Conservation (phyloP, 2,113 vertebrate genomes). For the Peromyscus californicus region DNA sequence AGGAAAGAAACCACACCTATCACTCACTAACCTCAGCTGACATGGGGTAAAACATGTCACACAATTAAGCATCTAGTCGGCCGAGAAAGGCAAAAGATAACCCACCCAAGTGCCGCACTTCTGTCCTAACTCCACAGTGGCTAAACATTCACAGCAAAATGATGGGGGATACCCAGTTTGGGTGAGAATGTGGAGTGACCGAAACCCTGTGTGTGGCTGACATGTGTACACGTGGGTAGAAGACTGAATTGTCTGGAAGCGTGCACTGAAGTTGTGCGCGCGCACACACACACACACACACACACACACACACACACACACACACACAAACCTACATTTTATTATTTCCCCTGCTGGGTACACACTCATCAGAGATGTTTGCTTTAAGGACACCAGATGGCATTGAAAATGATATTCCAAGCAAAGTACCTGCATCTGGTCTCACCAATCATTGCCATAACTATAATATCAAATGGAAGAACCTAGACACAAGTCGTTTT, state of each 20-base stretch:
- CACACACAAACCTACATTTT: no score
- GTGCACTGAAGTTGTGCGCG: neutral
- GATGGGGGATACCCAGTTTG: neutral
- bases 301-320: no score
- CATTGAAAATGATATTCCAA: neutral
- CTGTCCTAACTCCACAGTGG: neutral
- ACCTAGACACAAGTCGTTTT: neutral
- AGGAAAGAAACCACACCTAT: neutral
- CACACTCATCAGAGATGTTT: neutral
- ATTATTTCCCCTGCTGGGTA: neutral
- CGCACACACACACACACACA: neutral
- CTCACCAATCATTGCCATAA: neutral
- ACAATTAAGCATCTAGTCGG: neutral
- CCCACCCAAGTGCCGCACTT: neutral
- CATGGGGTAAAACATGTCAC: neutral
- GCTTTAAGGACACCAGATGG: neutral
- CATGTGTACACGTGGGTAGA: neutral
- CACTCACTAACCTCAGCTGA: neutral
- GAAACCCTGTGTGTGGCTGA: neutral
- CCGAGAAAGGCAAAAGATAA: constrained; percentile 19
- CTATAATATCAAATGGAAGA: neutral
- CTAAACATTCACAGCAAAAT: neutral
- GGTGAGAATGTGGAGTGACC: neutral
- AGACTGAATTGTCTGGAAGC: neutral
- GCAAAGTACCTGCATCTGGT: neutral